These are phyloP conservation scores for Poeciliopsis turrubarensis DNA, from an alignment of 2,113 vertebrate genomes.

Conservation along the genomic window DNA sequence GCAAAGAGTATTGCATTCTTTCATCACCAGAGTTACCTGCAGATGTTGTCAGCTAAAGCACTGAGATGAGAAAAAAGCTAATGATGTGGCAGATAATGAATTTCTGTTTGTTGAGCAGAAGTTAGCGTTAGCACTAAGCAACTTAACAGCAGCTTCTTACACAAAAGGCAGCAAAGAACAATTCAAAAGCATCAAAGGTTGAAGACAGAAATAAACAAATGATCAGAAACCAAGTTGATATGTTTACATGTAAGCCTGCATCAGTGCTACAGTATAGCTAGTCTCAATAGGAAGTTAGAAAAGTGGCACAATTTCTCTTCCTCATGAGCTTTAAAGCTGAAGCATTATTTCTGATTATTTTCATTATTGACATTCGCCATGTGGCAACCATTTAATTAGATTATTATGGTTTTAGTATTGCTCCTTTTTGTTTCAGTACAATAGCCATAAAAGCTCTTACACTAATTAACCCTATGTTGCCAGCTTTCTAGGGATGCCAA, in stretches of 20 bases:
- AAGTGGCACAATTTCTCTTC: too few relatives aligned
- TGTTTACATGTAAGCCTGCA: too few relatives aligned
- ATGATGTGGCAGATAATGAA: neutral
- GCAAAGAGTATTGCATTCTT: too few relatives aligned
- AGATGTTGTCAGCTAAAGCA: neutral
- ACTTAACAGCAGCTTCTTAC: neutral
- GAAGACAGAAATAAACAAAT: neutral
- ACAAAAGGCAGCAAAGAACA: neutral
- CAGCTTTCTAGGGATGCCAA: neutral
- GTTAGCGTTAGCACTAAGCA: neutral
- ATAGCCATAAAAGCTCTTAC: neutral
- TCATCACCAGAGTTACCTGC: too few relatives aligned
- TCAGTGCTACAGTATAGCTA: too few relatives aligned
- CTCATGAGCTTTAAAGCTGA: too few relatives aligned
- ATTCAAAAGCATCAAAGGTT: neutral
- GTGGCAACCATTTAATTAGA: neutral
- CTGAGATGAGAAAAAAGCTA: neutral
- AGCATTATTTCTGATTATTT: too few relatives aligned
- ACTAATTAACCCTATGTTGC: neutral
- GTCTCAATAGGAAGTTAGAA: too few relatives aligned
- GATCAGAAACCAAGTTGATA: neutral
- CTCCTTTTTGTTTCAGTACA: neutral
- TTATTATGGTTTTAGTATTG: too few relatives aligned
- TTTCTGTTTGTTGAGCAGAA: neutral
- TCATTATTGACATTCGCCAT: too few relatives aligned